Evolutionary conservation across 2,113 vertebrate species (phyloP).

Genomic region (Melozone crissalis): DNA sequence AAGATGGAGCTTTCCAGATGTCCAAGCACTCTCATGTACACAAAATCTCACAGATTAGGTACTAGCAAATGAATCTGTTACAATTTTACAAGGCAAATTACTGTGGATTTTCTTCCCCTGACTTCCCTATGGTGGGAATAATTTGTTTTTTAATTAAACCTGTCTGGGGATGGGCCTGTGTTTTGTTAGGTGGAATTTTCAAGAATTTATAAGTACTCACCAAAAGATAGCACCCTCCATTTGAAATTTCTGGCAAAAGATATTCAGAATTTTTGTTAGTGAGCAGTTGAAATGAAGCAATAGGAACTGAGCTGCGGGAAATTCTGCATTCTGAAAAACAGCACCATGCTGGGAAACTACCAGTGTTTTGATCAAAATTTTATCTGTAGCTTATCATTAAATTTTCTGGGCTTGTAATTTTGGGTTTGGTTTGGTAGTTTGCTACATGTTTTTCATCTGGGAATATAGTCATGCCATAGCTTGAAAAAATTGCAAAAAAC

Average conservation of each 20-base stretch:
- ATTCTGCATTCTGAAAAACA: neutral
- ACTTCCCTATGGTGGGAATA: neutral
- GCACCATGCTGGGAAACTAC: neutral
- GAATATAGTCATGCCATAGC: neutral
- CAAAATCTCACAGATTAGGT: neutral
- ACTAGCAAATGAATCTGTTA: neutral
- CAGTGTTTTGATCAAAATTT: neutral
- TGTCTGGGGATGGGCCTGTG: neutral
- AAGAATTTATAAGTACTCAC: neutral
- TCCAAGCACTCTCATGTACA: neutral
- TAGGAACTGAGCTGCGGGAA: neutral
- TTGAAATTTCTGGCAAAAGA: neutral
- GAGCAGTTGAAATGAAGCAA: neutral
- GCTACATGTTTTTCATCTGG: neutral
- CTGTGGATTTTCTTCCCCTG: rapidly evolving
- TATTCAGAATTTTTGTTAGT: neutral
- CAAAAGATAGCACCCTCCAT: neutral
- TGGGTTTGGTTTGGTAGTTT: neutral
- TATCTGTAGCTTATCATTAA: neutral
- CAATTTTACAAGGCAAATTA: neutral
- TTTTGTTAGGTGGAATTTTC: neutral
- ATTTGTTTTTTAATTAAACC: neutral
- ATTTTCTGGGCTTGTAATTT: neutral
- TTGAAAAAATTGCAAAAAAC: neutral
- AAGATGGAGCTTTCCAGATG: neutral